Evolutionary conservation across 2,797 vertebrate species (phyloP).

Genomic region (Salmo trutta): DNA sequence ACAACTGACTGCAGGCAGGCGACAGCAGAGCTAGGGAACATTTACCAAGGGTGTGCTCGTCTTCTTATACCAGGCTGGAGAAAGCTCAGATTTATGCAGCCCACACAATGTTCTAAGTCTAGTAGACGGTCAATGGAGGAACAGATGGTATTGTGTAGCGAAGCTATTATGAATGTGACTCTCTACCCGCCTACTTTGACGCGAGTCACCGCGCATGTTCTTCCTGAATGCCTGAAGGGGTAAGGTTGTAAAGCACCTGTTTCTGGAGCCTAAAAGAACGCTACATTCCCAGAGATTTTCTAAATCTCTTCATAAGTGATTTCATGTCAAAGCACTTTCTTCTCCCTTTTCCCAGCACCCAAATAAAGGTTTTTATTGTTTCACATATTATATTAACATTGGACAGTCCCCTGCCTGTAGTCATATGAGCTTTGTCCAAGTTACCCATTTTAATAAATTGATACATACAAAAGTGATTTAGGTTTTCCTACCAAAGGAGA

Average conservation of each 20-base stretch:
- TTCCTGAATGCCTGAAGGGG: neutral
- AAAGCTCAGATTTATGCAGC: neutral
- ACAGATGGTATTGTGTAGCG: neutral
- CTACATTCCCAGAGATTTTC: neutral
- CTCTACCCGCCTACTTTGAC: neutral
- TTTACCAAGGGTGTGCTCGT: neutral
- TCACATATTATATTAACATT: neutral
- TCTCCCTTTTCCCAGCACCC: neutral
- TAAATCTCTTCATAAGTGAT: neutral
- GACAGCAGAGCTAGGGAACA: neutral
- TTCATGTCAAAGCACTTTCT: neutral
- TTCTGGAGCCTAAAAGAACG: too few species aligned
- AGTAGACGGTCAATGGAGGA: neutral
- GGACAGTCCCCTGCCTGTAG: neutral
- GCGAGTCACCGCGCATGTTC: conserved; percentile 6
- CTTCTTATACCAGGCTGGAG: neutral
- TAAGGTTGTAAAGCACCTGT: neutral
- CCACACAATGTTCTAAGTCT: neutral
- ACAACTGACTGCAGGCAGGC: neutral
- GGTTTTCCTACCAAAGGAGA: neutral
- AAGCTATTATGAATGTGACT: neutral
- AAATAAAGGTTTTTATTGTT: neutral
- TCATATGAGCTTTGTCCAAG: neutral
- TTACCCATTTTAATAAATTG: neutral
- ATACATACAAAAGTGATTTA: neutral